These are phyloP conservation scores for Himalopsyche tibetana DNA, from an alignment of 2,888 invertebrate genomes.

Conservation along the genomic window DNA sequence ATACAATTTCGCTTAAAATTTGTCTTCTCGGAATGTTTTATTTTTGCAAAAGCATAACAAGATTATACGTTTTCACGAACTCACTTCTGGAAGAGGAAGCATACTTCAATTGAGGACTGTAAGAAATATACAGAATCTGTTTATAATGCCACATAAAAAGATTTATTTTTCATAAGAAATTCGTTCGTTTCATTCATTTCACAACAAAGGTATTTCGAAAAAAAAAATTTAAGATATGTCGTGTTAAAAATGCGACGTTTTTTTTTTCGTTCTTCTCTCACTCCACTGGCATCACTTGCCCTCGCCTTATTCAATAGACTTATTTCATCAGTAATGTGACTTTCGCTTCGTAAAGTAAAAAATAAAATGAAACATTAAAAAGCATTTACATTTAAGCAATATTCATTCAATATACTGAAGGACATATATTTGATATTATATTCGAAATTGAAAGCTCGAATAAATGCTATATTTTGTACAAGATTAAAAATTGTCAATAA, in stretches of 20 bases:
- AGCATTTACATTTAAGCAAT: no score
- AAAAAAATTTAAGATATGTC: background rate
- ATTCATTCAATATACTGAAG: no score
- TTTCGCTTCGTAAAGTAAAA: no score
- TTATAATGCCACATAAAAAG: background rate
- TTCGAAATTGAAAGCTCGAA: no score
- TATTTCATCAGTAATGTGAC: no score
- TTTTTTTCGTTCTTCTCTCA: background rate
- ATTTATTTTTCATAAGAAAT: background rate
- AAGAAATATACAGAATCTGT: background rate
- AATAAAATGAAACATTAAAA: no score
- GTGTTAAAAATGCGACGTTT: background rate
- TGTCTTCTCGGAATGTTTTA: background rate
- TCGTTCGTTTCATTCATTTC: background rate
- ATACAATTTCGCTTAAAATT: background rate
- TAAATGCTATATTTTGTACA: no score
- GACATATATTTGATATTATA: no score
- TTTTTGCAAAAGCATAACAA: slow-evolving; percentile 6
- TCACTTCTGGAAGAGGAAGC: slow-evolving; percentile 12
- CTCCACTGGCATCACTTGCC: background rate
- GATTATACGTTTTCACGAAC: slow-evolving; percentile 9
- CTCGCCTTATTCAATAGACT: no score
- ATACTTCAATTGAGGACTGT: background rate
- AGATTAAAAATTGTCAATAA: no score
- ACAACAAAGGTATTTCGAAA: background rate